A percentile compares a stretch with the other conserved stretches of the same genome.
These are phyloP conservation scores for Macropis europaea DNA, from an alignment of 2,888 invertebrate genomes.

Conservation along the genomic window DNA sequence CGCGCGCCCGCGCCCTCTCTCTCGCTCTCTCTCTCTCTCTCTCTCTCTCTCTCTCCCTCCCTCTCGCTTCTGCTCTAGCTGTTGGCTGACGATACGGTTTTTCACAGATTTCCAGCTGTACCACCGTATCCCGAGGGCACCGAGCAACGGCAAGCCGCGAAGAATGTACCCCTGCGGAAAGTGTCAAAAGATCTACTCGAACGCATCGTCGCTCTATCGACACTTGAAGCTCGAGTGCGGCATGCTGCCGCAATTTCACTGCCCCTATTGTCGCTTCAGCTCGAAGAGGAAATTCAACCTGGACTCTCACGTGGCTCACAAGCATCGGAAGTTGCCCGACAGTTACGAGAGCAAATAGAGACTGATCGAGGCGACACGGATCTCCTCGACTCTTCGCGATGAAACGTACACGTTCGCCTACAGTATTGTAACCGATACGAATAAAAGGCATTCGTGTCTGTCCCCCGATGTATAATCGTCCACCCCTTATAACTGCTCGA, in stretches of 20 bases:
- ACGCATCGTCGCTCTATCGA: slow-evolving; percentile 81
- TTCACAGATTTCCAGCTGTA: slow-evolving; percentile 57
- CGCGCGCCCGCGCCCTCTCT: no score
- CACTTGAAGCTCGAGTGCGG: slow-evolving; percentile 79
- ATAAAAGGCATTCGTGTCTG: slow-evolving; percentile 8
- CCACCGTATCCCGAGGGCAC: slow-evolving; percentile 28
- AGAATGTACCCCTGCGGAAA: slow-evolving; percentile 78
- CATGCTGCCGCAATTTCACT: slow-evolving; percentile 76
- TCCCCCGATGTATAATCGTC: background rate
- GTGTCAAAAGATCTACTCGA: slow-evolving; percentile 83
- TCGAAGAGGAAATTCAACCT: slow-evolving; percentile 77
- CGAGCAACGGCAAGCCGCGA: slow-evolving; percentile 33
- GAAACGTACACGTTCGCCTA: background rate
- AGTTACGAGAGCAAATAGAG: slow-evolving; percentile 23
- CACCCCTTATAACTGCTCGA: slow-evolving; percentile 3
- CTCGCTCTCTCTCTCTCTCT: no score
- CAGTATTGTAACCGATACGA: background rate
- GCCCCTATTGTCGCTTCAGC: slow-evolving; percentile 75
- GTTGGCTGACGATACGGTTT: slow-evolving; percentile 46
- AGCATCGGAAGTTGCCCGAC: slow-evolving; percentile 48
- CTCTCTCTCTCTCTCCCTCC: no score
- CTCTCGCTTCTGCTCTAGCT: no score
- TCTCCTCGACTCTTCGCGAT: background rate
- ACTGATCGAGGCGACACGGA: background rate
- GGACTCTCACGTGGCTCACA: slow-evolving; percentile 70